Evolutionary conservation across 2,113 vertebrate genomes (phyloP), one percentile per base, ranked within the genome.

Genomic region (Perca fluviatilis): DNA sequence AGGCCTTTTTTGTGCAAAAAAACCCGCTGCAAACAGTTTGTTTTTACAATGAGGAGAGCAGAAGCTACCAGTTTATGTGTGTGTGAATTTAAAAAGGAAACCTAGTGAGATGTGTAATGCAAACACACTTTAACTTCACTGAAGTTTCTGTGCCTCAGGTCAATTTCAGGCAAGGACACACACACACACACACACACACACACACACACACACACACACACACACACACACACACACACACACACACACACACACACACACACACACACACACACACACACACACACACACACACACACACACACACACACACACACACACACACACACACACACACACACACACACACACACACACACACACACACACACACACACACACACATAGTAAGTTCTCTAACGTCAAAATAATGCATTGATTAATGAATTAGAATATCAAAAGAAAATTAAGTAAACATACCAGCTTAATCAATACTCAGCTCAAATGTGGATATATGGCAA

Each of bases 11-110:
- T 74, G 40, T 8, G 40, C 40, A 40, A 40, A 40, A 36, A 40
- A 40, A 36, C 8, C 33, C 8, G 8, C 85, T 85, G 85, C 86
- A 84, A 91, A 84, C 80, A 74, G 50, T 67, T 70, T 80, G 76
- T 84, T 91, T 90, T 84, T 25, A 85, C 66, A 85, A 63, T 36
- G 46, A 66, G 43, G 46, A 66, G 43, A 78, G 53, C 62, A 86
- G 43, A 86, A 87, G 80, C 69, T 27, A 80, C 25, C 58, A 12
- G 36, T 53, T 5, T 25, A 64, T 36, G 2, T 25, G 69, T 36
- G 2, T 68, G 47, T 30, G 40, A 21, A 27, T 89, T 73, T 62
- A 62, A 57, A 57, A 77, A 27, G 70, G n/a, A 51, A 84, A 67
- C 82, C 67, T 77, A 74, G 8, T 62, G 79, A 79, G 84, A 68